Percentiles rank a stretch among this genome's conserved stretches.
Conservation (phyloP, 2,113 vertebrate species). For the Atrichornis clamosus region DNA sequence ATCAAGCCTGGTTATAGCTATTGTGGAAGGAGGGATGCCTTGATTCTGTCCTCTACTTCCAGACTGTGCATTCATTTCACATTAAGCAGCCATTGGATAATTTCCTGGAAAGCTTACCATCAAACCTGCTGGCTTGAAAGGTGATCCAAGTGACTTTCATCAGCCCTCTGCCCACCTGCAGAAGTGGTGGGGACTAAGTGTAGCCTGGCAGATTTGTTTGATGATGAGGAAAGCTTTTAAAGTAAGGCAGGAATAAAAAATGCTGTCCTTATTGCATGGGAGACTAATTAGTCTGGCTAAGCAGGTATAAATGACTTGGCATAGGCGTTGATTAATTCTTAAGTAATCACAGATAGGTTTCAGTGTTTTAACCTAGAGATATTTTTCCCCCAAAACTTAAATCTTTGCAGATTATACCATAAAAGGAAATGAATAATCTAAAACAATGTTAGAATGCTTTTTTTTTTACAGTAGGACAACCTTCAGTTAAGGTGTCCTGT, state of each 20-base stretch:
- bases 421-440: background rate
- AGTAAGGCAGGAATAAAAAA: background rate
- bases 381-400: background rate
- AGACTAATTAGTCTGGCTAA: conserved; percentile 13
- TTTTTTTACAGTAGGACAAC: background rate
- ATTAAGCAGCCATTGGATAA: background rate
- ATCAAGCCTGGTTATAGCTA: background rate
- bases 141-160: background rate
- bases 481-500: background rate
- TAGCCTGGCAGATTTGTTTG: background rate
- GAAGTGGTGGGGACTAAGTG: background rate
- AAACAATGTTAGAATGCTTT: background rate
- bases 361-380: background rate
- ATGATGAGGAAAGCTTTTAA: background rate
- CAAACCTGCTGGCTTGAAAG: background rate
- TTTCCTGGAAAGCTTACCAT: background rate
- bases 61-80: background rate
- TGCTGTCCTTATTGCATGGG: background rate
- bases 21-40: background rate
- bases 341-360: background rate
- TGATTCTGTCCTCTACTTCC: background rate
- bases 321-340: background rate
- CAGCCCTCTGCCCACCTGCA: background rate
- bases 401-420: background rate
- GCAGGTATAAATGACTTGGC: background rate